phyloP scores from a whole-genome alignment of 2,797 vertebrate species.

The Hipposideros larvatus region DNA sequence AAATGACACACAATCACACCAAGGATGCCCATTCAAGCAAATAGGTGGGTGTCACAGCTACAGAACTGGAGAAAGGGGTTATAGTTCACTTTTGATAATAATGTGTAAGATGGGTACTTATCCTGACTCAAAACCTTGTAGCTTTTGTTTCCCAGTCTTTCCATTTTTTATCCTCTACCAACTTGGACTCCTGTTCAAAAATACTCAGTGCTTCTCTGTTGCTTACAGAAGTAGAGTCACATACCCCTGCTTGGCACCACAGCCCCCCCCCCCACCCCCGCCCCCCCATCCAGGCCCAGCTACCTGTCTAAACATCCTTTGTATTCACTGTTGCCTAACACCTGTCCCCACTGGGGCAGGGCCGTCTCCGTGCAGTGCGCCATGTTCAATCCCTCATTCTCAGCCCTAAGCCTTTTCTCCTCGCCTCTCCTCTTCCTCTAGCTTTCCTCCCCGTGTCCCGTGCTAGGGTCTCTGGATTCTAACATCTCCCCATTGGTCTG shows the following conservation, averaged over 20 bases:
- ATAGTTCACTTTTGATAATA: not conserved
- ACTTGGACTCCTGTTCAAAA: not conserved
- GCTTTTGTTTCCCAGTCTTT: not conserved
- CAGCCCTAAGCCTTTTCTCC: not conserved
- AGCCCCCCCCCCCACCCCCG: not conserved
- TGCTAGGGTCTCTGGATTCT: not conserved
- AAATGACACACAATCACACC: not conserved
- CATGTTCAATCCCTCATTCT: not conserved
- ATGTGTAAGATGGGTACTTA: not conserved
- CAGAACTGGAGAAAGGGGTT: not conserved
- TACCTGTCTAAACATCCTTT: not conserved
- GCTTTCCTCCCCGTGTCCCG: not conserved
- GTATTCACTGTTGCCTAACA: not conserved
- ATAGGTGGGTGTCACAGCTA: not conserved
- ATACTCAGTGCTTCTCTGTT: not conserved
- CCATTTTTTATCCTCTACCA: not conserved
- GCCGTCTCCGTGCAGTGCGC: not conserved
- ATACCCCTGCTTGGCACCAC: not conserved
- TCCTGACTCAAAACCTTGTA: not conserved
- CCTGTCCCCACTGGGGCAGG: not conserved
- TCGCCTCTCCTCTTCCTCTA: too few relatives aligned
- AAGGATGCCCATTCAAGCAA: not conserved
- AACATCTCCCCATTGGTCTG: rapidly evolving
- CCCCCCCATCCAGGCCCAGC: not conserved
- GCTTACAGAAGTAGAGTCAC: not conserved